Evolutionary conservation across 2,113 vertebrate genomes (phyloP), one percentile per base, ranked within the genome.

Genomic region (Bos javanicus): DNA sequence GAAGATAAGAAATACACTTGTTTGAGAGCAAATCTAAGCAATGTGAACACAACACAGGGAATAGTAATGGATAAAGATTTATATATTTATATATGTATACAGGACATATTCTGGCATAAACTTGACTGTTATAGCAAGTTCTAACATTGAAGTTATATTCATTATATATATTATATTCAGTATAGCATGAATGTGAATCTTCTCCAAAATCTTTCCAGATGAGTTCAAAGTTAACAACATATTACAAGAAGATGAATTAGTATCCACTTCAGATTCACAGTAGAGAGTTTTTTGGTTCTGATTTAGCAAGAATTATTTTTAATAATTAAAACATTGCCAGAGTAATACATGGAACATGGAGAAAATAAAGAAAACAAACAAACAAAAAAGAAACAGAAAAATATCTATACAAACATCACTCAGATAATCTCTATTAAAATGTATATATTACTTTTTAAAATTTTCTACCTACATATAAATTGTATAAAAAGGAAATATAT

Each of bases 341-440:
- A 48, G 13, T 76, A 87, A 87, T 83, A 87, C 59, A 74, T 74
- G n/a, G 62, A 87, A 87, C 52, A 56, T 15, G n/a, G 46, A 94
- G 56, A 78, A 96, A 46, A 74, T 83, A 36, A 48, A 48, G 48
- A 48, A 48, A 48, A 46, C 43, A 46, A 46, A 46, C 43, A 43
- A 46, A 46, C 64, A 94, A 54, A 74, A 36, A 48, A 48, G 11
- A 48, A 48, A 48, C 48, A 48, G 21, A 48, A 80, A 86, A 94
- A 84, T 64, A 84, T n/a, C 36, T 56, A 33, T 74, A 93, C 2
- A 28, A 60, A 52, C 7, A 57, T 36, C 67, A 71, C 21, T 94
- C 80, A 93, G 64, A 95, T 33, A 60, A 96, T 74, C 88, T 82
- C n/a, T 82, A 91, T 23, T 54, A 82, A 80, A 90, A 87, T 46